Evolutionary conservation across 1,140 invertebrate genomes (phyloP), one percentile per base, ranked within the genome.

Genomic region (Zaprionus inermis): DNA sequence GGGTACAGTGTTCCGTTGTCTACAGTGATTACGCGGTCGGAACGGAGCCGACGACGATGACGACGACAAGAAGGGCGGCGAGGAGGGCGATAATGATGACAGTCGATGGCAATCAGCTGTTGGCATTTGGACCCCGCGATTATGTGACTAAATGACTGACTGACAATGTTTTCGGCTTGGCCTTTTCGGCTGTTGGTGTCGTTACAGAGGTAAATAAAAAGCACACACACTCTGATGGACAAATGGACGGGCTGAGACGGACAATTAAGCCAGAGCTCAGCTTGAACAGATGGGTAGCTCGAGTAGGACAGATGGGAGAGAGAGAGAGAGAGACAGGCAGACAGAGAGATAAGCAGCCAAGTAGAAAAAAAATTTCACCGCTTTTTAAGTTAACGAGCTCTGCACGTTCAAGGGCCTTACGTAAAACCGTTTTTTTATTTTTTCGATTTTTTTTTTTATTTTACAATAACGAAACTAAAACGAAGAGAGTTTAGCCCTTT

Each of bases 361-460:
- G 75, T 71, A 78, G 54, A 70, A 71, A 81, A 65, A 72, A 81
- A 81, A 78, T 81, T 81, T 81, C 79, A 81, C 73, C 78, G 78
- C 73, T 64, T 64, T 77, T 52, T 46, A 77, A 74, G 66, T 80
- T 85, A 72, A 85, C 78, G 82, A 86, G 61, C 82, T 78, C 82
- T 85, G 82, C 82, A 86, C 82, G 82, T 85, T 85, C 78, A 85
- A 85, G 82, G 82, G 82, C 82, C 82, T 85, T 85, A 85, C 82
- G 82, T 85, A 85, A 85, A 85, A 59, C 69, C 60, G 22, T 65
- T 65, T 64, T 60, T 55, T 55, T n/a, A n/a, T 51, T 64, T 64
- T 65, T 64, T 63, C 54, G 38, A 38, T 51, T 64, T 63, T 52
- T 64, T 12, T 52, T 52, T 36, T 52, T 24, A 24, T 36, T 52